A percentile compares a stretch with the other conserved stretches of the same genome.
phyloP scores from a whole-genome alignment of 2,888 invertebrate species.

The Synergus itoensis region DNA sequence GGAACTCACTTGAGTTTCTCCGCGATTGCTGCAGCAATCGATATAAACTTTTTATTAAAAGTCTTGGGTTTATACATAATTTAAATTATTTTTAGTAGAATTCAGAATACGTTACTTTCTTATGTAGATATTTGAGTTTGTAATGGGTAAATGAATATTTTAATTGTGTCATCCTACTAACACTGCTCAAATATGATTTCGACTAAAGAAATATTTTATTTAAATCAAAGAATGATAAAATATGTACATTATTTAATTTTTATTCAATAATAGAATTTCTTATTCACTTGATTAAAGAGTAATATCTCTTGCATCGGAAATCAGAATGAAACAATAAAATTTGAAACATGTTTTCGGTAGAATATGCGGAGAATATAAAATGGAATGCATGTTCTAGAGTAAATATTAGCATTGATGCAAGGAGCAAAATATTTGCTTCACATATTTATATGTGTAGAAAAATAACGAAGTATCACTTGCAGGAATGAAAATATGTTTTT shows the following conservation, averaged over 20 bases:
- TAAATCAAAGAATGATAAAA: not conserved
- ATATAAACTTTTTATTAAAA: not conserved
- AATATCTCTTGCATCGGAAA: constrained; percentile 7
- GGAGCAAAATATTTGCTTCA: constrained; percentile 12
- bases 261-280: no score
- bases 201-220: not conserved
- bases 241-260: not conserved
- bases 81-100: not conserved
- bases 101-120: not conserved
- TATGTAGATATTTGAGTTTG: not conserved
- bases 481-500: constrained; percentile 1
- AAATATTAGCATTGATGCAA: not conserved
- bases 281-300: not conserved
- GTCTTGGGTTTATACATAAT: no score
- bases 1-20: constrained; percentile 7
- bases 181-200: not conserved
- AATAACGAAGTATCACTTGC: constrained; percentile 5
- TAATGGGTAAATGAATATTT: not conserved
- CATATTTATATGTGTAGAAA: not conserved
- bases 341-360: no score
- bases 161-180: not conserved
- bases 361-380: not conserved
- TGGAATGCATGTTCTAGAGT: not conserved
- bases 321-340: not conserved
- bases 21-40: not conserved